Evolutionary conservation across 2,888 invertebrate species (phyloP).

Genomic region (Vesta saturnalis): DNA sequence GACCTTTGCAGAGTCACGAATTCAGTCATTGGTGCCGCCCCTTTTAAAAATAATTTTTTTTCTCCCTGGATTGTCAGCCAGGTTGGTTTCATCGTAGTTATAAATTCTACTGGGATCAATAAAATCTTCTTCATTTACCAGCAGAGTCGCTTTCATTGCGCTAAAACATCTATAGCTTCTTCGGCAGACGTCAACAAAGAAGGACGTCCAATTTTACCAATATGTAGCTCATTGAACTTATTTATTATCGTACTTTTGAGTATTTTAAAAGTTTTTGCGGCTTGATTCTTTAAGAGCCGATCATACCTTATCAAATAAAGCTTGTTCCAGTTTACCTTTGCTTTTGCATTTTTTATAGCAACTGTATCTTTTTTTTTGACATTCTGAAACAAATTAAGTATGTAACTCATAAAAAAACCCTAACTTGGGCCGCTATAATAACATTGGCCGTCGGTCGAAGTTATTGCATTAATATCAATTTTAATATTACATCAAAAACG

Average conservation of each 20-base stretch:
- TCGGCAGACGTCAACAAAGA: neutral
- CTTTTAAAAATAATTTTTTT: slow-evolving; percentile 7
- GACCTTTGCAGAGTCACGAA: neutral
- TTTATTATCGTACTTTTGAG: neutral
- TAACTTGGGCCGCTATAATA: no score
- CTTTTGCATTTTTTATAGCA: no score
- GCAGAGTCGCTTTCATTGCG: neutral
- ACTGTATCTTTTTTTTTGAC: no score
- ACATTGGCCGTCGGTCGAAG: no score
- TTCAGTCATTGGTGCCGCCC: neutral
- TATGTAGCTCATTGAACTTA: neutral
- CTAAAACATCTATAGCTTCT: neutral
- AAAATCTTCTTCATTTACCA: neutral
- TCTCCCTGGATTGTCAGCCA: neutral
- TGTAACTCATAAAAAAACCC: no score
- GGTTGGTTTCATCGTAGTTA: slow-evolving; percentile 3
- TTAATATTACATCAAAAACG: no score
- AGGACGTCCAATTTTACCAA: neutral
- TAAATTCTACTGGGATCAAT: neutral
- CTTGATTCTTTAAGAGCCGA: no score
- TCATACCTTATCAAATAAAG: no score
- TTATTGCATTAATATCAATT: no score
- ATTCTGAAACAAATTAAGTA: no score
- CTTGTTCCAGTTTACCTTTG: no score
- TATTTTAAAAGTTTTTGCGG: no score